A percentile compares a stretch with the other conserved stretches of the same genome.
Conservation (phyloP, 2,797 vertebrate species). For the Columba guinea region DNA sequence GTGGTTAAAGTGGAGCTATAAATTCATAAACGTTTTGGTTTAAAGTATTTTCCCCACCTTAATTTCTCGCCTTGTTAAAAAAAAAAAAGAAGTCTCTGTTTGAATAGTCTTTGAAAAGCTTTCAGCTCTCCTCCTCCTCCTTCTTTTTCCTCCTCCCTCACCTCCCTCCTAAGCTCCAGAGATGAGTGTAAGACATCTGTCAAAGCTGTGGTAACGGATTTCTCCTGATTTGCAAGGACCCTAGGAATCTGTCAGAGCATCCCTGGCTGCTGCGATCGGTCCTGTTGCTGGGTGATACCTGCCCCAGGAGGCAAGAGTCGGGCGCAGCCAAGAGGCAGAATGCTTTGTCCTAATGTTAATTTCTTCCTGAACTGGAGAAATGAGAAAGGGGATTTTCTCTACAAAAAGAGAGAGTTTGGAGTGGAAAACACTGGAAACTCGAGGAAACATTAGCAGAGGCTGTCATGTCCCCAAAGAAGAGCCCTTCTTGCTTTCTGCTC, state of each 20-base stretch:
- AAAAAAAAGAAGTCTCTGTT: not conserved
- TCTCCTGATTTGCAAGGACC: constrained; percentile 30
- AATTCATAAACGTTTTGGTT: constrained; percentile 5
- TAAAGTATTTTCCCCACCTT: constrained; percentile 24
- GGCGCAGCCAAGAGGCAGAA: not conserved
- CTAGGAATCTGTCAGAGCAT: constrained; percentile 48
- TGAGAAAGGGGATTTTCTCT: not conserved
- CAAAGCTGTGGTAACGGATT: constrained; percentile 55
- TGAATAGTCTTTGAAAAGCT: constrained; percentile 40
- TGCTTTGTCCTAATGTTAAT: not conserved
- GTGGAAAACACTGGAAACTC: not conserved
- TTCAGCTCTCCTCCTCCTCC: constrained; percentile 37
- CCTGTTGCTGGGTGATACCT: not conserved
- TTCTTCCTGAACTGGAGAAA: not conserved
- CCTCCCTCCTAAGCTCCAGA: constrained; percentile 44
- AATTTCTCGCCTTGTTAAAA: not conserved
- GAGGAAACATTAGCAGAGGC: not conserved
- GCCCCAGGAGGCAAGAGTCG: not conserved
- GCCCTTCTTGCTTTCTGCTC: not conserved
- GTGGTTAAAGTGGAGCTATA: constrained; percentile 3
- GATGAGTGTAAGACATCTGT: constrained; percentile 70
- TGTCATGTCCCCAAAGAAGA: not conserved
- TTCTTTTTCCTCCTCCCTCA: constrained; percentile 21
- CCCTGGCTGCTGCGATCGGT: not conserved
- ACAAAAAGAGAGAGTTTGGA: not conserved